Percentiles rank a stretch among this genome's conserved stretches.
These are phyloP conservation scores for Mesocricetus auratus DNA, from an alignment of 2,113 vertebrate genomes.

Conservation along the genomic window DNA sequence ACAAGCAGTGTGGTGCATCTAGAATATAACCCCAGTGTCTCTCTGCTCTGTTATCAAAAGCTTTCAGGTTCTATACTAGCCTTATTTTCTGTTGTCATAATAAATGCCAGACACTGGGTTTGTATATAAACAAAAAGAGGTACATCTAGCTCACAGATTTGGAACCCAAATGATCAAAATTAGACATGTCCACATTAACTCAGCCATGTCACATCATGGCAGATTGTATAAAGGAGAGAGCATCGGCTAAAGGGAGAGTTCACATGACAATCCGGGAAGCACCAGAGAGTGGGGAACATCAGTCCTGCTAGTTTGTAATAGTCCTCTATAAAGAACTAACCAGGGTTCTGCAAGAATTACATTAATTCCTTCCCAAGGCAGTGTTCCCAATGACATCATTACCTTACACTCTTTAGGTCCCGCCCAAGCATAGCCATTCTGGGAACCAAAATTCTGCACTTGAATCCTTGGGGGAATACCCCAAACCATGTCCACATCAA, in stretches of 20 bases:
- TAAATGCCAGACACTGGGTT: background rate
- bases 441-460: background rate
- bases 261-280: background rate
- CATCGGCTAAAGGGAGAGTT: background rate
- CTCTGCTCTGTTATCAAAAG: background rate
- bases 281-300: background rate
- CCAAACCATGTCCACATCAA: background rate
- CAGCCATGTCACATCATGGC: background rate
- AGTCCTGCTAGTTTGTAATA: background rate
- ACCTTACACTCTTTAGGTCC: background rate
- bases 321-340: background rate
- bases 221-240: background rate
- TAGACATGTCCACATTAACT: background rate
- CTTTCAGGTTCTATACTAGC: background rate
- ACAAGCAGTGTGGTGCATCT: background rate
- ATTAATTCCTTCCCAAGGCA: background rate
- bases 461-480: background rate
- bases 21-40: background rate
- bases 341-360: background rate
- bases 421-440: background rate
- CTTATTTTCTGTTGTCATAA: background rate
- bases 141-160: background rate
- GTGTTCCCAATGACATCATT: background rate
- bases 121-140: background rate
- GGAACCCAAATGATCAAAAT: background rate